Conservation (phyloP, 2,888 invertebrate genomes). For the Eupithecia pulchellata region DNA sequence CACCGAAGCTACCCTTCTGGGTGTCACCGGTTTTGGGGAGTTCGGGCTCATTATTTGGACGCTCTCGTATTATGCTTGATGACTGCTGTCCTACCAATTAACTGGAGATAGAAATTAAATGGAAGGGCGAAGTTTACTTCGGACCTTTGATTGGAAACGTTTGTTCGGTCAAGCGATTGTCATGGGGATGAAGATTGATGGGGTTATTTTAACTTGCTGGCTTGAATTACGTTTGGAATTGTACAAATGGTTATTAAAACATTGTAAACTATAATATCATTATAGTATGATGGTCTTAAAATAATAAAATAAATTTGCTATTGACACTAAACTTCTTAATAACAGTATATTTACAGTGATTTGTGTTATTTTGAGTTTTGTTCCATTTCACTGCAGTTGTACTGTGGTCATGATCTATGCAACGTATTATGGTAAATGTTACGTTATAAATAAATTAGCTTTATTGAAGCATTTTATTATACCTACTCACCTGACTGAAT, state of each 20-base stretch:
- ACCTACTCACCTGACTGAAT: too few relatives aligned
- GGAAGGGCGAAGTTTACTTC: slow-evolving; percentile 38
- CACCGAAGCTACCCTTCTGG: not conserved
- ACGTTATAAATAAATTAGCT: not conserved
- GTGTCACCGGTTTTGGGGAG: slow-evolving; percentile 53
- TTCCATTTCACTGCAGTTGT: too few relatives aligned
- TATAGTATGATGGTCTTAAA: too few relatives aligned
- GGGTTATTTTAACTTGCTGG: not conserved
- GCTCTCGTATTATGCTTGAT: slow-evolving; percentile 57
- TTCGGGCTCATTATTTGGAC: slow-evolving; percentile 61
- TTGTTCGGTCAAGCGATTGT: not conserved
- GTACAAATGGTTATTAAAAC: not conserved
- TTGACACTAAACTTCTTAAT: too few relatives aligned
- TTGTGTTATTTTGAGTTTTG: too few relatives aligned
- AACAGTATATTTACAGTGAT: too few relatives aligned
- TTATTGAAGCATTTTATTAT: too few relatives aligned
- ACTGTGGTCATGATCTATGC: not conserved
- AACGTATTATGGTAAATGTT: not conserved
- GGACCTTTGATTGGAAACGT: slow-evolving; percentile 5
- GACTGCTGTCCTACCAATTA: slow-evolving; percentile 62
- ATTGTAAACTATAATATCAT: too few relatives aligned
- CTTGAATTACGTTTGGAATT: not conserved
- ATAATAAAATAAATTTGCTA: too few relatives aligned
- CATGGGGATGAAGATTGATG: slow-evolving; percentile 1
- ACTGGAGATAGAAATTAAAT: slow-evolving; percentile 59